Conservation (phyloP, 2,888 invertebrate genomes). For the Luffia ferchaultella region DNA sequence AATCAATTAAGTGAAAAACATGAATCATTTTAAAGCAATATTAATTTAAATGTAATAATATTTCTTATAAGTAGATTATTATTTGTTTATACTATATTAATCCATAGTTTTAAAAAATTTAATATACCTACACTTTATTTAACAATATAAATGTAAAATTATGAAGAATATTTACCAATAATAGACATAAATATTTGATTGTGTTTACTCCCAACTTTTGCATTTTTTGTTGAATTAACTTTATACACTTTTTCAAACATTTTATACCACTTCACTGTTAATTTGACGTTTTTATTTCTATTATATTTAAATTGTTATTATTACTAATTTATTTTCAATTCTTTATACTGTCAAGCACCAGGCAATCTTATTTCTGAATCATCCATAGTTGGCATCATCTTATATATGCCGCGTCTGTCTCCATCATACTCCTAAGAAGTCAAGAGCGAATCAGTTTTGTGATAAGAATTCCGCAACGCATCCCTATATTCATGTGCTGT, state of each 20-base stretch:
- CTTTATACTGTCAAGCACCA: neutral
- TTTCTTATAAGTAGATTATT: neutral
- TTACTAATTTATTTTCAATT: neutral
- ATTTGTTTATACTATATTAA: neutral
- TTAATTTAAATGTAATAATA: neutral
- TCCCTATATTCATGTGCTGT: too few relatives aligned
- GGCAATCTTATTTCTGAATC: neutral
- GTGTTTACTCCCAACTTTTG: constrained; percentile 39
- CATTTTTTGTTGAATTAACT: constrained; percentile 25
- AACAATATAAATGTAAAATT: too few relatives aligned
- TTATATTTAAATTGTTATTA: neutral
- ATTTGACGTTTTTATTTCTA: neutral
- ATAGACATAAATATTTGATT: constrained; percentile 54
- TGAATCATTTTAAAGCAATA: too few relatives aligned
- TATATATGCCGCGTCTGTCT: neutral
- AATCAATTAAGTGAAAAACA: too few relatives aligned
- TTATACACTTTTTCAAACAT: constrained; percentile 52
- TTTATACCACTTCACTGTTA: constrained; percentile 11
- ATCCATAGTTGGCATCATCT: neutral
- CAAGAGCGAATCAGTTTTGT: too few relatives aligned
- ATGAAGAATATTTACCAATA: constrained; percentile 30
- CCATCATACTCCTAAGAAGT: too few relatives aligned
- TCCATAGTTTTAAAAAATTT: neutral
- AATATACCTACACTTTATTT: too few relatives aligned
- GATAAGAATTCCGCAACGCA: too few relatives aligned